Conservation (phyloP, 2,113 vertebrate species). For the Formicarius rufipectus region DNA sequence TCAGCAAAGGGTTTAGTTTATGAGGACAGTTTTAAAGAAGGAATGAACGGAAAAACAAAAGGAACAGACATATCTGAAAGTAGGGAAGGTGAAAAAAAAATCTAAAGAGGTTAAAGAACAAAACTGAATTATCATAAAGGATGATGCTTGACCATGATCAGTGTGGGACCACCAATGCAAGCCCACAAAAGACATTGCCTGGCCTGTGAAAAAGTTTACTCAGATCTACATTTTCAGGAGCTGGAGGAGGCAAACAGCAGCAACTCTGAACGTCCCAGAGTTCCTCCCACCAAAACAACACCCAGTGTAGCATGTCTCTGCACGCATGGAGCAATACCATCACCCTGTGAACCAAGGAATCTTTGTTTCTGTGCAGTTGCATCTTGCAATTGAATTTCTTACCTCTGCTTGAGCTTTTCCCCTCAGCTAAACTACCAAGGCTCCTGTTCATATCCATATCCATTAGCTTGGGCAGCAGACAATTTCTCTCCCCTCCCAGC, state of each 20-base stretch:
- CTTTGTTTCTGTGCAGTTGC: neutral
- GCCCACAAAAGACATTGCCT: neutral
- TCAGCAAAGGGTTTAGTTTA: neutral
- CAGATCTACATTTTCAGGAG: neutral
- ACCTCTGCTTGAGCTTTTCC: neutral
- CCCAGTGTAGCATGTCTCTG: neutral
- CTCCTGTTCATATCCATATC: neutral
- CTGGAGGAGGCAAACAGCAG: neutral
- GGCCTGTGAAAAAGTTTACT: neutral
- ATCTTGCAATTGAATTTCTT: neutral
- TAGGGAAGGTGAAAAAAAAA: neutral
- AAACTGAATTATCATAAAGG: neutral
- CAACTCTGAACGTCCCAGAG: neutral
- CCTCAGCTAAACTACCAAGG: neutral
- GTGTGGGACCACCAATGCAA: neutral
- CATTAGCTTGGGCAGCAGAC: neutral
- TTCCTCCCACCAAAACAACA: neutral
- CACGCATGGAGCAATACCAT: neutral
- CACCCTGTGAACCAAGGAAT: neutral
- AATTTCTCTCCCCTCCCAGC: neutral
- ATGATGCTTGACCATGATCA: rapidly evolving
- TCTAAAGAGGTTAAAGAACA: neutral
- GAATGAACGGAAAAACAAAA: neutral
- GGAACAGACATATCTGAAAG: neutral
- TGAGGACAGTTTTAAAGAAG: neutral